These are phyloP conservation scores for Corydoras maculifer DNA, from an alignment of 2,113 vertebrate genomes.

Conservation along the genomic window DNA sequence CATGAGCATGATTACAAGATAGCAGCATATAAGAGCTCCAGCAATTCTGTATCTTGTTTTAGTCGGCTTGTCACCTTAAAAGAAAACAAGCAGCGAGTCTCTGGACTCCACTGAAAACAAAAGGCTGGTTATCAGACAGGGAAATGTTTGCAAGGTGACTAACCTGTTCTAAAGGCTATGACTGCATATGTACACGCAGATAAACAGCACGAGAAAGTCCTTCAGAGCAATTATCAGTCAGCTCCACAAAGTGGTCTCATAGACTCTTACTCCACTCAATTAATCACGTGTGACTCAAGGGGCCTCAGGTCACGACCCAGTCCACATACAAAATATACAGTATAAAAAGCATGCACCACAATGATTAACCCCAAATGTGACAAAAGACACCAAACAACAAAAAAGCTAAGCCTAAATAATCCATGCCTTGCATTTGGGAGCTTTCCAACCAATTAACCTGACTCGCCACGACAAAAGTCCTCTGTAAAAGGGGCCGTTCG, in stretches of 20 bases:
- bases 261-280: constrained; percentile 53
- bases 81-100: neutral
- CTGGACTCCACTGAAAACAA: constrained; percentile 7
- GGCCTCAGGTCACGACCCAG: constrained; percentile 57
- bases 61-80: neutral
- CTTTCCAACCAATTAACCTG: neutral
- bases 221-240: constrained; percentile 40
- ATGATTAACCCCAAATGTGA: constrained; percentile 42
- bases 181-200: neutral
- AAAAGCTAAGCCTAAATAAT: neutral
- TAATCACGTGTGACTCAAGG: constrained; percentile 64
- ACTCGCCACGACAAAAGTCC: neutral
- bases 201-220: constrained; percentile 13
- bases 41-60: neutral
- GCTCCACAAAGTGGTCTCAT: constrained; percentile 6
- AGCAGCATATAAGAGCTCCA: constrained; percentile 8
- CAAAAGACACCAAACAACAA: neutral
- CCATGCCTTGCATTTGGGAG: neutral
- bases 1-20: neutral
- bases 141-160: neutral
- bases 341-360: constrained; percentile 36
- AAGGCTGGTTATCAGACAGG: neutral
- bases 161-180: no score
- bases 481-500: neutral
- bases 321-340: constrained; percentile 28